Evolutionary conservation across 2,888 invertebrate species (phyloP).

Genomic region (Amphipoea lucens): DNA sequence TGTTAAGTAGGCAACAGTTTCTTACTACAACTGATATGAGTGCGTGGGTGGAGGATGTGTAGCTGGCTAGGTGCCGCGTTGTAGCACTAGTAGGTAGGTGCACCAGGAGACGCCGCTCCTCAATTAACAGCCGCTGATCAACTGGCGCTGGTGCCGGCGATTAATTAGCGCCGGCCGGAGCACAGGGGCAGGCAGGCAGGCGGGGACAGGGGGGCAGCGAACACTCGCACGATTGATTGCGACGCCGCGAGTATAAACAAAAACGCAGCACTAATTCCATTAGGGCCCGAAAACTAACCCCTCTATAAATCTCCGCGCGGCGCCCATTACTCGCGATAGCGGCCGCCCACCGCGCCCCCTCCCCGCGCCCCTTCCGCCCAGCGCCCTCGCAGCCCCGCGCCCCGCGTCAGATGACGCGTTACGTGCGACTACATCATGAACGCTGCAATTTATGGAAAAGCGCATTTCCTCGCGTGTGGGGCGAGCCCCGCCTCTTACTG

Average conservation of each 20-base stretch:
- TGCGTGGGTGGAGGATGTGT: neutral
- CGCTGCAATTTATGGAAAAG: slow-evolving; percentile 76
- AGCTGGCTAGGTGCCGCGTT: neutral
- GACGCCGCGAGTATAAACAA: slow-evolving; percentile 77
- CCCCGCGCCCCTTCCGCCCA: slow-evolving; percentile 62
- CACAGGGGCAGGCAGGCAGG: slow-evolving; percentile 4
- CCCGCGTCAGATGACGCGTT: slow-evolving; percentile 53
- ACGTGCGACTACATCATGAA: slow-evolving; percentile 58
- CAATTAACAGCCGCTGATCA: slow-evolving; percentile 55
- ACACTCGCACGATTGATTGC: slow-evolving; percentile 66
- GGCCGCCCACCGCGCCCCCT: slow-evolving; percentile 66
- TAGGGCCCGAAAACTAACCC: slow-evolving; percentile 81
- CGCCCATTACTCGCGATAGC: slow-evolving; percentile 73
- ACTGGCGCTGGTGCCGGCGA: slow-evolving; percentile 67
- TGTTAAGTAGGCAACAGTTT: neutral
- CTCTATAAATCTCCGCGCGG: slow-evolving; percentile 79
- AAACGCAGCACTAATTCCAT: slow-evolving; percentile 83
- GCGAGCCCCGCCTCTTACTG: slow-evolving; percentile 53
- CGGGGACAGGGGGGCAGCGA: slow-evolving; percentile 11
- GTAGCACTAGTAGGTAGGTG: neutral
- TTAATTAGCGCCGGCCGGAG: slow-evolving; percentile 71
- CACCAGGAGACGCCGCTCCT: slow-evolving; percentile 10
- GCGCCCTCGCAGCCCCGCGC: slow-evolving; percentile 54
- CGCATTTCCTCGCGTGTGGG: slow-evolving; percentile 68
- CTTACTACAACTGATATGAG: neutral